These are phyloP conservation scores for Ovis canadensis DNA, from an alignment of 2,113 vertebrate genomes.

Conservation along the genomic window DNA sequence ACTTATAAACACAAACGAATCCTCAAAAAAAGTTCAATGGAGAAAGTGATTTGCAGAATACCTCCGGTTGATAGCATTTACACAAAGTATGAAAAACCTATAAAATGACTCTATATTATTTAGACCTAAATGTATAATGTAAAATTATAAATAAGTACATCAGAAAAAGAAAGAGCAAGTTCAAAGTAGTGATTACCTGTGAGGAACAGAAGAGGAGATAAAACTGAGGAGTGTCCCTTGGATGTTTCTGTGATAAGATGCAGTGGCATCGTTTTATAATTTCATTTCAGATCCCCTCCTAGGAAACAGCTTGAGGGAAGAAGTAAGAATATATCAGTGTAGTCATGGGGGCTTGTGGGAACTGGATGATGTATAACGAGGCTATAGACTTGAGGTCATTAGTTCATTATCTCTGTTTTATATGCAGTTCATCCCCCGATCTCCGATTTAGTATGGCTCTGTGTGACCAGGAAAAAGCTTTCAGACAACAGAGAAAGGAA, in stretches of 20 bases:
- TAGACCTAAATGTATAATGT: background rate
- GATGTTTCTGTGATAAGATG: background rate
- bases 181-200: background rate
- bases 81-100: background rate
- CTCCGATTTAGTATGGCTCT: slow-evolving; percentile 94
- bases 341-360: background rate
- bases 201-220: background rate
- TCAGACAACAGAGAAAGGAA: slow-evolving; percentile 87
- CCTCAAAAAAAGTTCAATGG: background rate
- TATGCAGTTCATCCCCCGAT: slow-evolving; percentile 87
- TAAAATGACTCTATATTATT: background rate
- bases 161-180: background rate
- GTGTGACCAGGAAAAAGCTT: slow-evolving; percentile 93
- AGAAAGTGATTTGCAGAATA: background rate
- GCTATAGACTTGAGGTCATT: background rate
- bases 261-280: background rate
- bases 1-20: background rate
- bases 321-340: background rate
- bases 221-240: background rate
- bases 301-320: background rate
- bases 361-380: background rate
- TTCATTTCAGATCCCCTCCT: background rate
- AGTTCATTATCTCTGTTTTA: slow-evolving; percentile 38
- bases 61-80: background rate
- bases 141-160: background rate